A percentile compares a stretch with the other conserved stretches of the same genome.
These are phyloP conservation scores for Peromyscus attwateri DNA, from an alignment of 2,797 vertebrate species.

Conservation along the genomic window DNA sequence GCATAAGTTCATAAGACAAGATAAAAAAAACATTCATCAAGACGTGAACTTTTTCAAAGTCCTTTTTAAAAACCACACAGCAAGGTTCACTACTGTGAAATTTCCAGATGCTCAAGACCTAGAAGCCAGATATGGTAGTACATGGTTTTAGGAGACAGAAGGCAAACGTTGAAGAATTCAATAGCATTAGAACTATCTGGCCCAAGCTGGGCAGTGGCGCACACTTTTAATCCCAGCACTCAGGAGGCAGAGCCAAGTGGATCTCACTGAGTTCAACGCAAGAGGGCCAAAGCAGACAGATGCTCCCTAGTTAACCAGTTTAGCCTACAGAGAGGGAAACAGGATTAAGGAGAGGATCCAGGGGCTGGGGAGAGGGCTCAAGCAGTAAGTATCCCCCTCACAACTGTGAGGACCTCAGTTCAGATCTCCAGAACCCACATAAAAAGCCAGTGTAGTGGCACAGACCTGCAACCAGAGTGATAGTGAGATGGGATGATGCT, in stretches of 20 bases:
- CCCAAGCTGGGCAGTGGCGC: too few species aligned
- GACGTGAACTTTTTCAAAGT: not conserved
- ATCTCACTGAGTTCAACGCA: too few species aligned
- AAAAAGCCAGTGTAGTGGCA: not conserved
- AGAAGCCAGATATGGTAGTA: not conserved
- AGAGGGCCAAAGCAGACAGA: too few species aligned
- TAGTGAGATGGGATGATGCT: not conserved
- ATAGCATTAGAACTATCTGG: too few species aligned
- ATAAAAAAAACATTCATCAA: not conserved
- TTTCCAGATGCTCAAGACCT: not conserved
- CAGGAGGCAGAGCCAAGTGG: too few species aligned
- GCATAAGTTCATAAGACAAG: not conserved
- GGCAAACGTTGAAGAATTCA: too few species aligned
- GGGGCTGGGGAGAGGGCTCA: not conserved
- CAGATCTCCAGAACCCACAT: not conserved
- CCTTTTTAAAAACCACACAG: not conserved
- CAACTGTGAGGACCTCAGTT: not conserved
- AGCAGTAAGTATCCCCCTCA: not conserved
- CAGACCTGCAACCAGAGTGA: not conserved
- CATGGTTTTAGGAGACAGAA: not conserved
- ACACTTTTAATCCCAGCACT: too few species aligned
- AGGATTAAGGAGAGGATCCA: not conserved
- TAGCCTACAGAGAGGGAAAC: not conserved
- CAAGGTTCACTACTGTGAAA: not conserved
- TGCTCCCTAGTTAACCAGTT: too few species aligned